Conservation (phyloP, 2,797 vertebrate species). For the Xyrichtys novacula region DNA sequence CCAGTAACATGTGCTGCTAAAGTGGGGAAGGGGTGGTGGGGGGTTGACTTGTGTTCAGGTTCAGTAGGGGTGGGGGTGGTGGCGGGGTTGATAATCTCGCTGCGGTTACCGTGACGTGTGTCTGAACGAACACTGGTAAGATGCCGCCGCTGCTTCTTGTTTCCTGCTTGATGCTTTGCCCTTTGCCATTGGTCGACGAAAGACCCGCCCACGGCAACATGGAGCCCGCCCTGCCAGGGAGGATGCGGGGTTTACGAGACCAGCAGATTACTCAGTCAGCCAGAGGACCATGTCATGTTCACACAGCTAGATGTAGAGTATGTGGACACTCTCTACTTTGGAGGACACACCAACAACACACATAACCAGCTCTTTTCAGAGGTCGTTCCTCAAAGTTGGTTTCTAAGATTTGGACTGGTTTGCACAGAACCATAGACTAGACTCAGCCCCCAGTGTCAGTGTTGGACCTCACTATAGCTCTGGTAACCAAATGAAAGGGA, state of each 20-base stretch:
- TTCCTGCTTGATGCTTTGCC: constrained; percentile 71
- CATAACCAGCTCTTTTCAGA: too few relatives aligned
- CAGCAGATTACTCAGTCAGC: constrained; percentile 53
- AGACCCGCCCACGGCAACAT: constrained; percentile 52
- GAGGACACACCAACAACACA: background rate
- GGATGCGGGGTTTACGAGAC: constrained; percentile 37
- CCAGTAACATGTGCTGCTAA: constrained; percentile 54
- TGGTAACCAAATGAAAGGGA: too few relatives aligned
- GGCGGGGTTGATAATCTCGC: constrained; percentile 57
- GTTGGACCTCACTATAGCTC: background rate
- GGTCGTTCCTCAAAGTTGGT: too few relatives aligned
- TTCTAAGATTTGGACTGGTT: too few relatives aligned
- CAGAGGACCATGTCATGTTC: constrained; percentile 1
- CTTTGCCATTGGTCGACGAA: constrained; percentile 46
- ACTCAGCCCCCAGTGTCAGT: background rate
- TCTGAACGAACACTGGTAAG: constrained; percentile 82
- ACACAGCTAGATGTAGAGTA: background rate
- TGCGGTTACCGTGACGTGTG: constrained; percentile 72
- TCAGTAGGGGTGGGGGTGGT: constrained; percentile 6
- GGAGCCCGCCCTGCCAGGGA: constrained; percentile 3
- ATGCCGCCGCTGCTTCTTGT: constrained; percentile 76
- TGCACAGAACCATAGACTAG: background rate
- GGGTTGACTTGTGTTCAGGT: constrained; percentile 1
- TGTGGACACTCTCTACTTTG: background rate
- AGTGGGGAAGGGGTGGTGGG: background rate